Evolutionary conservation across 1,140 invertebrate species (phyloP), one percentile per base, ranked within the genome.

Genomic region (Solenopsis fugax): DNA sequence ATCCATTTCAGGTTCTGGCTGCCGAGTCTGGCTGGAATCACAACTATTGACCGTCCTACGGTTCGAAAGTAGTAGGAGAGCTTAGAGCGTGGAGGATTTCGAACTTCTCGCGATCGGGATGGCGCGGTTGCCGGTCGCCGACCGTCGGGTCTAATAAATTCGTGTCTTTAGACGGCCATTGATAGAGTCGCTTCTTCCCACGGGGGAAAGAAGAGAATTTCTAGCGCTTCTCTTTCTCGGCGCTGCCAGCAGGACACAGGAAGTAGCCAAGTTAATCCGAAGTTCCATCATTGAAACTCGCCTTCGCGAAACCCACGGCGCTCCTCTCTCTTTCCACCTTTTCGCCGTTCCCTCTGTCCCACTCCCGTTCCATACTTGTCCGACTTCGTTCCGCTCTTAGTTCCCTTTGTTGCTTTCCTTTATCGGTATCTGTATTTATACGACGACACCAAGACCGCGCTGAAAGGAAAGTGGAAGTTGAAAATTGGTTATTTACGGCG

Each of bases 231-330:
- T 60, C 81, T 56, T 60, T 54, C 48, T 41, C 48, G 34, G 24
- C 24, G 41, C 24, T 9, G 56, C 9, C 60, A 45, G 54, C 69
- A 62, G 80, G 41, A 75, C 69, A 72, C 41, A 50, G 69, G 76
- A 69, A 81, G 85, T 86, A 58, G 45, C 71, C 87, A 87, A 91
- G 87, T 87, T 87, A 87, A 87, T 76, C 86, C 45, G 37, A 87
- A 91, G 84, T 91, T 91, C 90, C 87, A 88, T 87, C 87, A 87
- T 91, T 87, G 90, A 71, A 91, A 91, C 85, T 91, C 73, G 60
- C 48, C 69, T 52, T 60, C 41, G 16, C n/a, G 64, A 71, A 67
- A 50, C 56, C 62, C 34, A 41, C 54, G 29, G 4, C 18, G 48
- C 10, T 37, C 13, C 54, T 69, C 24, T 41, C 50, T 37, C 21